Evolutionary conservation across 1,140 invertebrate genomes (phyloP).

Genomic region (Platyscapa corneri): DNA sequence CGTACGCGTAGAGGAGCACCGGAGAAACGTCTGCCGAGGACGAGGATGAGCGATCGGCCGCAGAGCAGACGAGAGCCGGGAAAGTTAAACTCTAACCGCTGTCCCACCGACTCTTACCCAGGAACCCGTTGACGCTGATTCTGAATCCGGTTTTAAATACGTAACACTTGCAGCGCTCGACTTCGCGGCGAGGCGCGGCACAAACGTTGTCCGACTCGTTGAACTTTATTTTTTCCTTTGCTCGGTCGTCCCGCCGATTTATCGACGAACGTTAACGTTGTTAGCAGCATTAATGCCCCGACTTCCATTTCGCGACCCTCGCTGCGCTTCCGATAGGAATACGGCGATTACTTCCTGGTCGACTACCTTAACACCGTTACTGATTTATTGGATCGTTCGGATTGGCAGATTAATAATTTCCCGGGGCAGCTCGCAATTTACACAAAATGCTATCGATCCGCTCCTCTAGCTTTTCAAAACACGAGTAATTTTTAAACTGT

Average conservation of each 20-base stretch:
- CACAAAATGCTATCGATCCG: too few relatives aligned
- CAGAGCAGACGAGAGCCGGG: neutral
- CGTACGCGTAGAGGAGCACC: too few relatives aligned
- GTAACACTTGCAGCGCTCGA: constrained; percentile 37
- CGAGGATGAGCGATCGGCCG: too few relatives aligned
- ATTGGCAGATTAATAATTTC: too few relatives aligned
- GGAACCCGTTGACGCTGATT: constrained; percentile 23
- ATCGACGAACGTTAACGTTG: too few relatives aligned
- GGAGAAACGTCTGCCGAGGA: too few relatives aligned
- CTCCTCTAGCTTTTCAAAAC: too few relatives aligned
- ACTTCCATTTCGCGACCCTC: neutral
- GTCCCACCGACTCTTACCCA: too few relatives aligned
- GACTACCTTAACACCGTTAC: neutral
- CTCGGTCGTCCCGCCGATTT: neutral
- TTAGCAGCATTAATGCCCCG: too few relatives aligned
- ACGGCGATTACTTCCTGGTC: neutral
- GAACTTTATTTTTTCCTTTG: constrained; percentile 7
- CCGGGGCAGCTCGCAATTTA: too few relatives aligned
- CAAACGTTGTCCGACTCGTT: constrained; percentile 1
- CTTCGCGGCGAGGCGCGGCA: too few relatives aligned
- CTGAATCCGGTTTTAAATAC: constrained; percentile 37
- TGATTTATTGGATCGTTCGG: neutral
- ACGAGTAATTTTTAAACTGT: too few relatives aligned
- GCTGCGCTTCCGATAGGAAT: neutral
- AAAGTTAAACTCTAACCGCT: neutral